Percentiles rank a stretch among this genome's conserved stretches.
phyloP scores from a whole-genome alignment of 2,888 invertebrate species.

The Terebella lapidaria region DNA sequence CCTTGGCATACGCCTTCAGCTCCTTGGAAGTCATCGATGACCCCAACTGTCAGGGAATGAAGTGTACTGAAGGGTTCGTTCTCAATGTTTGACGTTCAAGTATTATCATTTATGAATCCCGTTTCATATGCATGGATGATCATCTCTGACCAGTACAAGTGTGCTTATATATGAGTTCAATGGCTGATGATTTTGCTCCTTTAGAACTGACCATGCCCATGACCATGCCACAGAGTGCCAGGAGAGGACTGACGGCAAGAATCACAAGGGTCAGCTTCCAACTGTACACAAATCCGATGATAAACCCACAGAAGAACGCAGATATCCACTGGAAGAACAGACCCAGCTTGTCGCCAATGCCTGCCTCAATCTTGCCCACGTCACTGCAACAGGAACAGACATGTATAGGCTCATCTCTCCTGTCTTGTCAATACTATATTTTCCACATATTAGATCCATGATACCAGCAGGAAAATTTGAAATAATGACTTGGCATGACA shows the following conservation, averaged over 20 bases:
- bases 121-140: too few species aligned
- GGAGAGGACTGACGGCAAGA: conserved; percentile 69
- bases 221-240: conserved; percentile 69
- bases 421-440: too few species aligned
- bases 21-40: conserved; percentile 32
- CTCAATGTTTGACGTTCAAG: neutral
- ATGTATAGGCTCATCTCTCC: too few species aligned
- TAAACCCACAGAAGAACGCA: conserved; percentile 66
- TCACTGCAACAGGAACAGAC: too few species aligned
- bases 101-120: too few species aligned
- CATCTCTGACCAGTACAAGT: too few species aligned
- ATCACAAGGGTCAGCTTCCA: conserved; percentile 78
- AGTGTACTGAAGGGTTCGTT: neutral
- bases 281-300: conserved; percentile 69
- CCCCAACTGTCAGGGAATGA: conserved; percentile 10
- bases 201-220: conserved; percentile 55
- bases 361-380: conserved; percentile 55
- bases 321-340: conserved; percentile 61
- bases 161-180: too few species aligned
- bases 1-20: conserved; percentile 60
- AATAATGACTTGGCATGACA: too few species aligned
- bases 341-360: conserved; percentile 56
- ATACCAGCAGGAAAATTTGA: too few species aligned
- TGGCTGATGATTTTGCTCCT: conserved; percentile 21
- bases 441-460: too few species aligned